Evolutionary conservation across 2,113 vertebrate species (phyloP), one percentile per base, ranked within the genome.

Genomic region (Gobius niger): DNA sequence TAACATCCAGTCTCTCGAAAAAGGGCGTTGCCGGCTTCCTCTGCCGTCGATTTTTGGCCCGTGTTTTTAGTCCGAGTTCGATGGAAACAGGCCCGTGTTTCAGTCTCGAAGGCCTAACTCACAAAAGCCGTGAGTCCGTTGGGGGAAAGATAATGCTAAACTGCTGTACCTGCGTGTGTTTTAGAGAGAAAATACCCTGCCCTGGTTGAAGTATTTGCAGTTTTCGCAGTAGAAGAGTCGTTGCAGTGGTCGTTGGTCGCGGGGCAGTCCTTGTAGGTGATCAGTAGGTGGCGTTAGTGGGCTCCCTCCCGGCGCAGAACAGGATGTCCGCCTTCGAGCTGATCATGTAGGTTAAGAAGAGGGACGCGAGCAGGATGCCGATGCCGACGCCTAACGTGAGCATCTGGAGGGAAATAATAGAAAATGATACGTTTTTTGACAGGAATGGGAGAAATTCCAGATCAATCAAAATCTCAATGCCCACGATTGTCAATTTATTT

Each of bases 321-420:
- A 99, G 93, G 0, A 98, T 82, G 0, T 95, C 93, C 0, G 96
- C 96, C 90, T 98, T 98, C 57, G 95, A 92, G 47, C 95, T 98
- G 91, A 98, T 82, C 60, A 95, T 83, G 77, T 96, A 97, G 0
- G 95, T 97, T 78, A 94, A 68, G 9, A 94, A 11, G 7, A 99
- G 91, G 0, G 96, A 98, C 2, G 92, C 34, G 15, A 95, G 0
- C 44, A 99, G 88, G 49, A 96, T 89, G 16, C 67, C 85, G 0
- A 96, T 64, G 1, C 96, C 96, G 52, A 96, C 91, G 0, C 92
- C 90, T 67, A 99, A 83, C 0, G 96, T 99, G 87, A 97, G 60
- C 50, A 96, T 92, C 97, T 98, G 69, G 44, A 3, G 67, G 47
- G 51, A 5, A 19, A 74, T 0, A 51, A 9, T 4, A 16, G 9